Evolutionary conservation across 2,113 vertebrate genomes (phyloP).

Genomic region (Phasianus colchicus): DNA sequence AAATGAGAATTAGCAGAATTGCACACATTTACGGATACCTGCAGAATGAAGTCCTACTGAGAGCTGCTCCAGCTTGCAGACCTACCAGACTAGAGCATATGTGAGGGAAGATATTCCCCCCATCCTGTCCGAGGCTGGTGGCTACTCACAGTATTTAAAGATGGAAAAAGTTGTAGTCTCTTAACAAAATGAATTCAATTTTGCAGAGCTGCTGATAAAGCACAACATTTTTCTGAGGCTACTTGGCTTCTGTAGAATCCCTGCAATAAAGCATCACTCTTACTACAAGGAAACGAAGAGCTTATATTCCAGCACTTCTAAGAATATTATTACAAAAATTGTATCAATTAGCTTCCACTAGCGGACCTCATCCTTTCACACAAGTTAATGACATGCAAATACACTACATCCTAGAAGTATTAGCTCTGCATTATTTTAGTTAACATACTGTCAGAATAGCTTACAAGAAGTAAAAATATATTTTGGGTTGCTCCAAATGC

Average conservation of each 20-base stretch:
- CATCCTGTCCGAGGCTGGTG: accelerated
- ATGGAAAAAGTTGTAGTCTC: neutral
- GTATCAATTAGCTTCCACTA: neutral
- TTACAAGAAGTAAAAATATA: neutral
- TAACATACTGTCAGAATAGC: neutral
- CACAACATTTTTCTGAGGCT: neutral
- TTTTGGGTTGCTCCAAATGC: neutral
- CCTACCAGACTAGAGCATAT: neutral
- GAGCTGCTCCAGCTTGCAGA: neutral
- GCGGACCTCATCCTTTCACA: neutral
- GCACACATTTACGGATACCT: accelerated
- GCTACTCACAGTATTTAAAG: neutral
- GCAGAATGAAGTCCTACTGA: neutral
- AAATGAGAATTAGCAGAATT: neutral
- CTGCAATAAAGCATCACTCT: neutral
- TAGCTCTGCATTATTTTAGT: neutral
- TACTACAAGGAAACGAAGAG: neutral
- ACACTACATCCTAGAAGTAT: neutral
- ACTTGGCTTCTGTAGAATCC: neutral
- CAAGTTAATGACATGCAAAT: neutral
- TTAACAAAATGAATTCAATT: neutral
- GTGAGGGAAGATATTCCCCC: neutral
- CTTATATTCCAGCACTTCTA: neutral
- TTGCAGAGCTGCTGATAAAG: neutral
- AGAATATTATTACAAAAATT: neutral